Base-by-base conservation (phyloP, 2,113 vertebrate species). In the Regulus satrapa region DNA sequence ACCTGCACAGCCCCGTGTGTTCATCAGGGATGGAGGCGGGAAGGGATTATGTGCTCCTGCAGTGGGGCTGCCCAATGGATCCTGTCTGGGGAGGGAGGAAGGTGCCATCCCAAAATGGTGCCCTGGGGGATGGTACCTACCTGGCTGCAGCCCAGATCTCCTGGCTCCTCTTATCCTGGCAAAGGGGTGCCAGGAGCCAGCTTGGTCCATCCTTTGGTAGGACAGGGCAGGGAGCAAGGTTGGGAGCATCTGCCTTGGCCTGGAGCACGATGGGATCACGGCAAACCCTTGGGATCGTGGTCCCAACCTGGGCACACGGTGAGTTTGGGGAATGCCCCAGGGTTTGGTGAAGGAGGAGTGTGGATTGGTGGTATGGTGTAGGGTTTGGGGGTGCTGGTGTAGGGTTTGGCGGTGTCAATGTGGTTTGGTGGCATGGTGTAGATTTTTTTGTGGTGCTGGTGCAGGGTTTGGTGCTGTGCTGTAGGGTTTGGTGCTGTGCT, bases 61-160 rank as follows among this genome's bases (percentile, higher is more conserved):
- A 10, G 21, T 1, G 3, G 16, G 38, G 52, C 19, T 52, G 36
- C 0, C 3, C 43, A 24, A 18, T 0, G 6, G 19, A 29, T 88
- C 64, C 46, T 64, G 8, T 10, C 24, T 38, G 40, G 3, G 2
- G 12, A n/a, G 10, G 26, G 17, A 89, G 45, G 28, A 80, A 69
- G 28, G 19, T 58, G 41, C 78, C 51, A 74, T 20, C 62, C 43
- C 41, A 26, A 17, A 31, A 52, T 26, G n/a, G 15, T 72, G 13
- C 28, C 73, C 48, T 40, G 23, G 79, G 36, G 38, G n/a, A n/a
- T n/a, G n/a, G n/a, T n/a, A 40, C 45, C n/a, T n/a, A 76, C 7
- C 34, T 41, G 54, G 15, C 41, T 87, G 61, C 46, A 78, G 29
- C 36, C 21, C 40, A 52, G 19, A 17, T 52, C 67, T 85, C 24